Evolutionary conservation across 2,888 invertebrate species (phyloP).

Genomic region (Orchesellides sinensis): DNA sequence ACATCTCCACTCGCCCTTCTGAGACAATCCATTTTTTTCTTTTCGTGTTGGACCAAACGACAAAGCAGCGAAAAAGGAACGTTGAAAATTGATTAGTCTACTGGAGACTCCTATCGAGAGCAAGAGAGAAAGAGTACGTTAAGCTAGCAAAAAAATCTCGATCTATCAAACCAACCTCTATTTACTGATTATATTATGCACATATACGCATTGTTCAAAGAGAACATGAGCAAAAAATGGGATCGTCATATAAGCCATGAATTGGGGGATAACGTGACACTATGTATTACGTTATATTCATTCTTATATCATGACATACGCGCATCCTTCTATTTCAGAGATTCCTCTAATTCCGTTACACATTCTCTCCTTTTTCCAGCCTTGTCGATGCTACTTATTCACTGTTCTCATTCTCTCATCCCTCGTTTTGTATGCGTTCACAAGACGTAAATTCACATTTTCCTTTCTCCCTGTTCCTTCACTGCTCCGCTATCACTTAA

Average conservation of each 20-base stretch:
- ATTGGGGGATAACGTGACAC: neutral
- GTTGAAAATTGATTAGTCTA: slow-evolving; percentile 70
- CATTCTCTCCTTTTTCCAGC: slow-evolving; percentile 8
- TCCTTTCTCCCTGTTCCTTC: slow-evolving; percentile 23
- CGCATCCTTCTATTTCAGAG: slow-evolving; percentile 20
- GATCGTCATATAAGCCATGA: neutral
- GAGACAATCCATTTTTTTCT: neutral
- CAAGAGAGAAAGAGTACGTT: slow-evolving; percentile 35
- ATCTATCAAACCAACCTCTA: slow-evolving; percentile 68
- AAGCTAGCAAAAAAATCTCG: slow-evolving; percentile 64
- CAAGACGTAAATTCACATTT: slow-evolving; percentile 45
- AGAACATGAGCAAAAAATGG: neutral
- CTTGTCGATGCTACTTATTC: slow-evolving; percentile 14
- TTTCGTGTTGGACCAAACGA: neutral
- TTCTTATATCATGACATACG: slow-evolving; percentile 1
- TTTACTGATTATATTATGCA: slow-evolving; percentile 1
- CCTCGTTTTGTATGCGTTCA: slow-evolving; percentile 22
- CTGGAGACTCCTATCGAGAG: slow-evolving; percentile 69
- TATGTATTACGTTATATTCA: slow-evolving; percentile 20
- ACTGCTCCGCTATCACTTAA: slow-evolving; percentile 30
- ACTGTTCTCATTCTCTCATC: slow-evolving; percentile 14
- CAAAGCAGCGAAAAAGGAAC: neutral
- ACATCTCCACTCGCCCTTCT: too few species aligned
- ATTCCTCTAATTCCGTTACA: slow-evolving; percentile 49
- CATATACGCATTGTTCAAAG: slow-evolving; percentile 5